A percentile compares a stretch with the other conserved stretches of the same genome.
Conservation (phyloP, 2,797 vertebrate genomes). For the Amblyraja radiata region DNA sequence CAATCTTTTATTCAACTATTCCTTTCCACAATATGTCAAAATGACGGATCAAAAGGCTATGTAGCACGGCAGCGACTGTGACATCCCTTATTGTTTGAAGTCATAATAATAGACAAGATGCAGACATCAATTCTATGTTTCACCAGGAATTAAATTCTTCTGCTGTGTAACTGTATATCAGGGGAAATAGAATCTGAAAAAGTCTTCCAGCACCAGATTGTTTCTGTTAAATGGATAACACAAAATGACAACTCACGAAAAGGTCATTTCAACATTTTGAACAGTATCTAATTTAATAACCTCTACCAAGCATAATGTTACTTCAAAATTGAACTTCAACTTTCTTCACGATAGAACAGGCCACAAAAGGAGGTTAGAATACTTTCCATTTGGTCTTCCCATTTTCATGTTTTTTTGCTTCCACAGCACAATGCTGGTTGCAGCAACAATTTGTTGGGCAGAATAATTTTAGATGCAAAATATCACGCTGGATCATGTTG, state of each 20-base stretch:
- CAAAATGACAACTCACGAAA: neutral
- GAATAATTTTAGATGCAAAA: neutral
- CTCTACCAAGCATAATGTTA: neutral
- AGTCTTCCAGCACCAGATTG: neutral
- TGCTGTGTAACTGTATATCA: neutral
- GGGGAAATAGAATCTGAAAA: neutral
- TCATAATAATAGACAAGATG: neutral
- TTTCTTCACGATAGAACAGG: neutral
- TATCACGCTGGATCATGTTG: neutral
- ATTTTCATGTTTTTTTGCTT: neutral
- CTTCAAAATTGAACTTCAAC: neutral
- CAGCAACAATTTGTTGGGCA: neutral
- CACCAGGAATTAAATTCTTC: neutral
- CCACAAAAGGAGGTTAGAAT: neutral
- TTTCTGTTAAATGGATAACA: neutral
- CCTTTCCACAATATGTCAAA: neutral
- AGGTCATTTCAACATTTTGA: neutral
- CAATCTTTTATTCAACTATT: neutral
- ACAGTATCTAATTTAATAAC: neutral
- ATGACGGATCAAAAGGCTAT: neutral
- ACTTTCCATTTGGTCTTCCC: neutral
- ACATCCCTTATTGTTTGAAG: neutral
- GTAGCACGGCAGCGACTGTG: neutral
- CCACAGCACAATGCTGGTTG: neutral
- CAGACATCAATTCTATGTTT: neutral